phyloP scores from a whole-genome alignment of 1,140 invertebrate species.

The Orius laevigatus region DNA sequence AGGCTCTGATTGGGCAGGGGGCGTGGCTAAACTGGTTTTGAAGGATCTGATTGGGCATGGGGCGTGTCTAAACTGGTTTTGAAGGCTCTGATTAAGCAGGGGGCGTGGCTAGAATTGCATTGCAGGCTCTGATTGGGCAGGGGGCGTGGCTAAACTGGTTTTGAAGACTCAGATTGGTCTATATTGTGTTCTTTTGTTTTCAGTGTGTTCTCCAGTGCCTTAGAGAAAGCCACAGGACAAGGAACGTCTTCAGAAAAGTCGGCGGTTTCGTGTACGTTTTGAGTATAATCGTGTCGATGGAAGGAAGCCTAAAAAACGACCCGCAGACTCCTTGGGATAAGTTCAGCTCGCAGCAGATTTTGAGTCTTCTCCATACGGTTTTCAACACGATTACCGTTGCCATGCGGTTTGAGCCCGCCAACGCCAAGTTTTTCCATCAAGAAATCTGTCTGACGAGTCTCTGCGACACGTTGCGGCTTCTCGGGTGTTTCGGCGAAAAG shows the following conservation, averaged over 20 bases:
- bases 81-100: too few species aligned
- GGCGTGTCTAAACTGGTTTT: neutral
- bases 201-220: constrained; percentile 69
- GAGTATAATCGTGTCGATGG: constrained; percentile 84
- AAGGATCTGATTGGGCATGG: constrained; percentile 3
- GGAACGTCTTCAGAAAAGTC: constrained; percentile 89
- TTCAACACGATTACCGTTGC: constrained; percentile 92
- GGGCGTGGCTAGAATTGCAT: too few species aligned
- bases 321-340: constrained; percentile 25
- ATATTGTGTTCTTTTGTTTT: constrained; percentile 21
- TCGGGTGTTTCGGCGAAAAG: constrained; percentile 73
- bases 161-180: too few species aligned
- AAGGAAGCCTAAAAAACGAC: constrained; percentile 47
- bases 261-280: constrained; percentile 96
- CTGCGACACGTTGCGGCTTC: constrained; percentile 73
- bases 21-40: neutral
- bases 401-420: constrained; percentile 97
- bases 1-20: neutral
- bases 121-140: too few species aligned
- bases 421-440: constrained; percentile 94
- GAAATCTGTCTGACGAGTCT: constrained; percentile 78
- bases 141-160: too few species aligned
- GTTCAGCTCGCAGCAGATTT: constrained; percentile 35
- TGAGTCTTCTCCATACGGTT: constrained; percentile 67
- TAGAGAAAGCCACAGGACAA: constrained; percentile 83